Conservation (phyloP, 2,113 vertebrate genomes). For the Callaeas wilsoni region DNA sequence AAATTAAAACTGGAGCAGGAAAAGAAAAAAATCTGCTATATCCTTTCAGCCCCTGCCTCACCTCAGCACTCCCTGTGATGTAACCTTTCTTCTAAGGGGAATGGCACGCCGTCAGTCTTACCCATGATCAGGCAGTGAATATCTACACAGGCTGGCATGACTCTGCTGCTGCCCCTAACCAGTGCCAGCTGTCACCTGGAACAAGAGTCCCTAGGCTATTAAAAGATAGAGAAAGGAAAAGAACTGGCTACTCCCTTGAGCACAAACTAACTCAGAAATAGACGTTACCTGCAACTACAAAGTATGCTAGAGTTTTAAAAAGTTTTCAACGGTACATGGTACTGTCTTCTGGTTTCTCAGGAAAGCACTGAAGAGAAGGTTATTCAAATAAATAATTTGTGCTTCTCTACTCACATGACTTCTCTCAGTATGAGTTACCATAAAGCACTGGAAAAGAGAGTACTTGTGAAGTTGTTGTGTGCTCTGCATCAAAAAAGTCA, state of each 20-base stretch:
- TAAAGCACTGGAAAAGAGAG: not conserved
- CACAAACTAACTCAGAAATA: not conserved
- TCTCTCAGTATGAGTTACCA: not conserved
- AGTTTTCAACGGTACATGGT: not conserved
- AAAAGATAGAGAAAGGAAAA: not conserved
- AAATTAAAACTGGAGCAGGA: conserved; percentile 5
- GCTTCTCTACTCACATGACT: not conserved
- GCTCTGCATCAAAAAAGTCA: not conserved
- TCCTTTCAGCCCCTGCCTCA: conserved; percentile 12
- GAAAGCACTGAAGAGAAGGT: not conserved
- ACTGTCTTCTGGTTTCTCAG: not conserved
- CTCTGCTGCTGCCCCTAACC: not conserved
- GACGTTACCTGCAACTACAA: not conserved
- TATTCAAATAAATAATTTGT: not conserved
- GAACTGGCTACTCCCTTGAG: not conserved
- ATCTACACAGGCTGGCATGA: not conserved
- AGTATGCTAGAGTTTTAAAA: not conserved
- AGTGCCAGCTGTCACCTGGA: rapidly evolving
- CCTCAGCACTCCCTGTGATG: not conserved
- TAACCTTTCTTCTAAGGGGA: not conserved
- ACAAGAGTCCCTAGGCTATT: not conserved
- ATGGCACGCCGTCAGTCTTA: not conserved
- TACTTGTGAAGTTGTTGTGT: not conserved
- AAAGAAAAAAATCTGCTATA: conserved; percentile 1
- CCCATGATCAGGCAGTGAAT: not conserved